Evolutionary conservation across 2,113 vertebrate genomes (phyloP), one percentile per base, ranked within the genome.

Genomic region (Aldabrachelys gigantea): DNA sequence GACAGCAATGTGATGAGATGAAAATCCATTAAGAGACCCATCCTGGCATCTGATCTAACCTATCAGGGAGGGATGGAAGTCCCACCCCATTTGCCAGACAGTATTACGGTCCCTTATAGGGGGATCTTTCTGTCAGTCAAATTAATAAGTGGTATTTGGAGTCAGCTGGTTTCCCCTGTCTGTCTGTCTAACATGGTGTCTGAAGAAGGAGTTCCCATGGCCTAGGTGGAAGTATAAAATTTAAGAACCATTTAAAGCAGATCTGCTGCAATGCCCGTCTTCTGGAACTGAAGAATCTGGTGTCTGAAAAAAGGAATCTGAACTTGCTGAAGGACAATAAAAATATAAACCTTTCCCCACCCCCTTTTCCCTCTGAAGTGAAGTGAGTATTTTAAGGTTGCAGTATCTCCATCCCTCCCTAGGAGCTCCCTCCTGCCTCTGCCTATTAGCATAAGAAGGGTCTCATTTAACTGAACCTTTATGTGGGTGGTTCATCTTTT

Each of bases 1-100:
- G 44, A 22, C 83, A 94, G 79, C 84, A 87, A 75, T 89, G 59
- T 91, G 82, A 52, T 88, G 38, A 91, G 27, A 79, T 85, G 80
- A 91, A 81, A 25, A 24, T 84, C 75, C 44, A 8, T 31, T 38
- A 62, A 82, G 69, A 90, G n/a, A 11, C 53, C 53, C 59, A 19
- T 95, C 22, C 57, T 78, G 80, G 88, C 65, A 72, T 19, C n/a
- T 72, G 79, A 91, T 27, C 19, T 35, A 14, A 85, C 38, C 49
- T 0, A 0, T n/a, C 80, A 69, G 14, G 85, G 69, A 27, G 92
- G 59, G 62, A 82, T 50, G 65, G 35, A 90, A 49, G 19, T 14
- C 27, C 80, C 57, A 86, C 10, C 87, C 76, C 82, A 50, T 88
- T 88, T 85, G 79, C 3, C 53, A 47, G 16, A 82, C 31, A 22